Conservation (phyloP, 2,888 invertebrate species). For the Arctia plantaginis region DNA sequence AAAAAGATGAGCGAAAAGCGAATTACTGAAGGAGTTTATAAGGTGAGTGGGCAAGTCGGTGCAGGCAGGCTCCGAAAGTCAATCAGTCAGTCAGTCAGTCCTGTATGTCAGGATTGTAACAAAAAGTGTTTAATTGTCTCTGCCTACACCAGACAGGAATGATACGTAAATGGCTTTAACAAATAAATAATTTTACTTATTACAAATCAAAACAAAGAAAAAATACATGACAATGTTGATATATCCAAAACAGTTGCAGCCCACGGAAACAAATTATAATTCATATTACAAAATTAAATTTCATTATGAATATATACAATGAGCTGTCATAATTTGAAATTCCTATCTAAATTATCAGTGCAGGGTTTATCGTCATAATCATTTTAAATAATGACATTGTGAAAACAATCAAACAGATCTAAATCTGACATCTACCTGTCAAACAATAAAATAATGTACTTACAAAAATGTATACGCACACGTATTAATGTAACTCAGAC, state of each 20-base stretch:
- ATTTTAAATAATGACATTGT: not conserved
- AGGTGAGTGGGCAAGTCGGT: no score
- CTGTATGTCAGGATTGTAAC: no score
- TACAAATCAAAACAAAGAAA: not conserved
- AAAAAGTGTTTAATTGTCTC: no score
- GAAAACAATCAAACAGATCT: conserved; percentile 8
- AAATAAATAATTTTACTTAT: no score
- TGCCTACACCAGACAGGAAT: no score
- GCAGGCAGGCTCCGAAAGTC: no score
- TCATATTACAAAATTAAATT: conserved; percentile 1
- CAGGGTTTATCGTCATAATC: not conserved
- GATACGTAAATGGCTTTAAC: no score
- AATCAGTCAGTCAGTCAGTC: no score
- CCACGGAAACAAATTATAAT: not conserved
- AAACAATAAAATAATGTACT: not conserved
- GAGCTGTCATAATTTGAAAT: not conserved
- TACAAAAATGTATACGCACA: not conserved
- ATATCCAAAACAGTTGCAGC: not conserved
- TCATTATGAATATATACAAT: not conserved
- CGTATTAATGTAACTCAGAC: not conserved
- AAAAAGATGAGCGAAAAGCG: no score
- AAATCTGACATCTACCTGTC: not conserved
- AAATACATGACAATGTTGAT: not conserved
- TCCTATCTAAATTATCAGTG: conserved; percentile 5
- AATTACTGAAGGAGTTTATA: no score